phyloP scores from a whole-genome alignment of 2,888 invertebrate species.

The Drosophila fulvimacula region DNA sequence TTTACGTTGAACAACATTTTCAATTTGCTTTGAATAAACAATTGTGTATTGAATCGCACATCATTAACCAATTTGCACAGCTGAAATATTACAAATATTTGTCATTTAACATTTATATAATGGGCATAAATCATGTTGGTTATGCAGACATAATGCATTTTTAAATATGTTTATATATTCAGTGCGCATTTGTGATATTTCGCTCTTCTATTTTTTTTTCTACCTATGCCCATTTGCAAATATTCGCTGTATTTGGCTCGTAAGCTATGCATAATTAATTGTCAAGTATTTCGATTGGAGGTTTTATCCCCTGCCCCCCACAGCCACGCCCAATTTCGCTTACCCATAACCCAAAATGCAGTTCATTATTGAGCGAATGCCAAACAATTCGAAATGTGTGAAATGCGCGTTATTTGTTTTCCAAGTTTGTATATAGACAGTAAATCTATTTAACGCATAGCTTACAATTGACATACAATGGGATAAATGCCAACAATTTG shows the following conservation, averaged over 20 bases:
- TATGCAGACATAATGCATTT: conserved; percentile 37
- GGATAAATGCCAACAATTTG: neutral
- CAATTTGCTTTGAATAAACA: conserved; percentile 1
- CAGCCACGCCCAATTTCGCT: neutral
- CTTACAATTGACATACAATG: conserved; percentile 18
- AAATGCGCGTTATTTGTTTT: conserved; percentile 19
- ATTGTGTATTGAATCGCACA: conserved; percentile 16
- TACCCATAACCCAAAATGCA: neutral
- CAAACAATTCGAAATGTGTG: conserved; percentile 28
- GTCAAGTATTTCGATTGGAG: conserved; percentile 35
- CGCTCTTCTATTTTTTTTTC: neutral
- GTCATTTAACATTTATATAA: conserved; percentile 13
- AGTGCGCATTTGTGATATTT: neutral
- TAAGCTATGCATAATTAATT: conserved; percentile 72
- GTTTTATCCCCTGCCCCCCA: neutral
- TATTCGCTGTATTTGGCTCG: conserved; percentile 14
- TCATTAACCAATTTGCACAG: conserved; percentile 37
- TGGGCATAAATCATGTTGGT: conserved; percentile 6
- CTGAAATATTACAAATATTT: conserved; percentile 18
- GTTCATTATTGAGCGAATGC: conserved; percentile 52
- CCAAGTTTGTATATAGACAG: neutral
- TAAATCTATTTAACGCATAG: conserved; percentile 37
- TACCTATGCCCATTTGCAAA: conserved; percentile 22
- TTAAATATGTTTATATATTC: conserved; percentile 35
- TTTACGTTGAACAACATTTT: neutral